These are phyloP conservation scores for Lepus americanus DNA, from an alignment of 2,113 vertebrate species.

Conservation along the genomic window DNA sequence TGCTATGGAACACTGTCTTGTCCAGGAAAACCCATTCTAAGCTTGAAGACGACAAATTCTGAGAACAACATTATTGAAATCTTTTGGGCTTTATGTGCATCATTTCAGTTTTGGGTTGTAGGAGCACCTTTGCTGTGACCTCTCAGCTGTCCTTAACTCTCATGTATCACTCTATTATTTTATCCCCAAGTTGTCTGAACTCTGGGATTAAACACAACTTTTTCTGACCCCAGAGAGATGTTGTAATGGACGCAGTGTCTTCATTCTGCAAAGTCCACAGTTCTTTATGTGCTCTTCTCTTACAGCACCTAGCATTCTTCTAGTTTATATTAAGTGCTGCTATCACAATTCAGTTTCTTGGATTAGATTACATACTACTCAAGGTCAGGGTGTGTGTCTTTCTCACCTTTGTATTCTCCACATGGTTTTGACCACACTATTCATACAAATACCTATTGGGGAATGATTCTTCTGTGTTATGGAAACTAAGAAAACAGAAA, in stretches of 20 bases:
- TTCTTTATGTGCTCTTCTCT: background rate
- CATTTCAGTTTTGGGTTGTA: conserved; percentile 43
- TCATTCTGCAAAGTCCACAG: background rate
- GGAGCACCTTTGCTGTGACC: background rate
- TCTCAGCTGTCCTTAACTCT: background rate
- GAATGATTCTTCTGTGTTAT: background rate
- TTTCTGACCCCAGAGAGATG: background rate
- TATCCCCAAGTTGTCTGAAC: background rate
- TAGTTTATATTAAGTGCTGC: conserved; percentile 35
- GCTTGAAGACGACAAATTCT: background rate
- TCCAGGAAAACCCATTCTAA: background rate
- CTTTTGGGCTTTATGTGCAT: background rate
- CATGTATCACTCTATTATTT: background rate
- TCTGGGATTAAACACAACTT: background rate
- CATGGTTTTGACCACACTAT: background rate
- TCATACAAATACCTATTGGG: background rate
- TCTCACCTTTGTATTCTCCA: background rate
- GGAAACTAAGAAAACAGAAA: background rate
- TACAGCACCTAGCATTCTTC: background rate
- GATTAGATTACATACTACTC: background rate
- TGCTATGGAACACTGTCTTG: background rate
- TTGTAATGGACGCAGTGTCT: background rate
- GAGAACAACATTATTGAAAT: background rate
- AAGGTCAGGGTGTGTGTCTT: background rate
- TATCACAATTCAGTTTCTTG: background rate